phyloP scores from a whole-genome alignment of 1,140 invertebrate species.

The Archegozetes longisetosus region DNA sequence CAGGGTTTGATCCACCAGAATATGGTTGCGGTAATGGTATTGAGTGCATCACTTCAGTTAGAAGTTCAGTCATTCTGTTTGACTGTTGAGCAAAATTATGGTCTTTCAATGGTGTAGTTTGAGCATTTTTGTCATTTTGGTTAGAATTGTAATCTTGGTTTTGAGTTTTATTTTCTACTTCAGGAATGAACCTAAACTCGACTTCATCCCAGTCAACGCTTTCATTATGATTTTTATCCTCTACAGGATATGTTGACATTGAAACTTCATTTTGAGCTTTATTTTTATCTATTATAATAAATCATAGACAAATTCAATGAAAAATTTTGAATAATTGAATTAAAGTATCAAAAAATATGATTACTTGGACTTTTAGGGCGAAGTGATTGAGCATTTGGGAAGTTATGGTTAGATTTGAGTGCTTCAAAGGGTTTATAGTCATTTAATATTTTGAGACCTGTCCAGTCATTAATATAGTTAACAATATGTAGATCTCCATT shows the following conservation, averaged over 20 bases:
- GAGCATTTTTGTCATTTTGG: too few species aligned
- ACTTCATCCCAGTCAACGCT: background rate
- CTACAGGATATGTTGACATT: too few species aligned
- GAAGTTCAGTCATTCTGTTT: background rate
- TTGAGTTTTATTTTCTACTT: too few species aligned
- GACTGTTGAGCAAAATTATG: too few species aligned
- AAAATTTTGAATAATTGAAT: background rate
- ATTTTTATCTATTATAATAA: background rate
- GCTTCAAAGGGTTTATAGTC: slow-evolving; percentile 1
- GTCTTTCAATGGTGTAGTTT: too few species aligned
- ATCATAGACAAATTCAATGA: background rate
- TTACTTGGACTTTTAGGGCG: too few species aligned
- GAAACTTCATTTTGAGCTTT: background rate
- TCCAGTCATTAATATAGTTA: background rate
- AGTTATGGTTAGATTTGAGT: background rate
- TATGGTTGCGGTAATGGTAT: background rate
- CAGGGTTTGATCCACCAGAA: too few species aligned
- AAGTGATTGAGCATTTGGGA: background rate
- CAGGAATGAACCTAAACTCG: background rate
- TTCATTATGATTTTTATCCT: background rate
- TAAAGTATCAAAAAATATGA: background rate
- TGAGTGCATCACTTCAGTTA: background rate
- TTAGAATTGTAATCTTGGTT: too few species aligned
- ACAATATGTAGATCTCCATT: background rate
- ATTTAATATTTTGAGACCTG: background rate